Evolutionary conservation across 2,113 vertebrate genomes (phyloP), one percentile per base, ranked within the genome.

Genomic region (Echinops telfairi): DNA sequence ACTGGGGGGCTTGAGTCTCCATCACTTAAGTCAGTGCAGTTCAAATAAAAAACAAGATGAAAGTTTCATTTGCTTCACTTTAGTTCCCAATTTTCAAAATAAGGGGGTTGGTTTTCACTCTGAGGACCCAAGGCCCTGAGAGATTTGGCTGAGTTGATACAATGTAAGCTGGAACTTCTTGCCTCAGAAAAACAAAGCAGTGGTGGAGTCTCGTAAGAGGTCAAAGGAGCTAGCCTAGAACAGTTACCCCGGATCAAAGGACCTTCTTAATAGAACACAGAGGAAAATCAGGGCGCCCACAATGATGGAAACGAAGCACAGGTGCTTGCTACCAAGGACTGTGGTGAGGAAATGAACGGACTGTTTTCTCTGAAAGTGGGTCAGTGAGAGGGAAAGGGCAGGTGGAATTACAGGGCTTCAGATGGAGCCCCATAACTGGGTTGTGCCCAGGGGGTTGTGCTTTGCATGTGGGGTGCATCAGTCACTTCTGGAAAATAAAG

Each of bases 11-110:
- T 53, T 10, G 47, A 53, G 47, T 2, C 47, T 53, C 10, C 47
- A 53, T 7, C 5, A 53, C 47, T 53, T 53, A 53, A 53, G 9
- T 53, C 47, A 53, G 47, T 53, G 47, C 47, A 12, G 10, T 53
- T 53, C 47, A 53, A 7, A 53, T 53, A 11, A 53, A 53, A 53
- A 53, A 53, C 40, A 53, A 53, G 47, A 53, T 53, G 47, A 53
- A 53, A 53, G 60, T 78, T 91, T 81, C 19, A 25, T 87, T 92
- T 81, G 79, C 40, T 95, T 77, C 82, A 58, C 9, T 36, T 81
- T 73, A 19, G 38, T 29, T 14, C 33, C 25, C 17, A 15, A 3
- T 19, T 20, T 75, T n/a, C 57, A 62, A n/a, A 89, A 43, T 5
- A 71, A 25, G 38, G n/a, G 75, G 14, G 11, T 57, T 66, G 22